Base-by-base conservation (phyloP, 2,797 vertebrate genomes). In the Eleutherodactylus coqui region DNA sequence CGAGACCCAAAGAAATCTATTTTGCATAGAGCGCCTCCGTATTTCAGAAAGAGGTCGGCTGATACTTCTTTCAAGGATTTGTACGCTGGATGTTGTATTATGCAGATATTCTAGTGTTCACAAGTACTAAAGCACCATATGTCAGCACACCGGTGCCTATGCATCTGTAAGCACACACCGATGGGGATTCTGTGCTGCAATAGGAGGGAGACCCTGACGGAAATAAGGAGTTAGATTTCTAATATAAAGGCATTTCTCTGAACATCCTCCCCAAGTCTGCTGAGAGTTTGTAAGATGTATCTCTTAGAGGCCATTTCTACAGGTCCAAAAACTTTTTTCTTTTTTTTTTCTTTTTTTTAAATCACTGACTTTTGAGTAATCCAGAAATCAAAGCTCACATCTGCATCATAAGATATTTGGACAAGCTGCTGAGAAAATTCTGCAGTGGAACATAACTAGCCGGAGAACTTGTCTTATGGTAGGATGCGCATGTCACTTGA, bases 391-490 rank as follows among this genome's bases (percentile, higher is more conserved):
- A 38, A 45, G 27, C 70, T 45, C 70, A 73, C 38, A 73, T 73
- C 70, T 73, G 70, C 36, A 73, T 73, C n/a, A 73, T 45, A 73
- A 32, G 51, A 36, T 53, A 29, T 53, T 53, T 76, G 49, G 49
- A 76, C 45, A 73, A 41, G 38, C 38, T n/a, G 38, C 38, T 72
- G 36, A 13, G 36, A 41, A 72, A 72, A 72, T 43, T 45, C 41
- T 73, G 70, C 70, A 45, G 70, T 73, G 24, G 38, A 73, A 41
- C 70, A 5, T 73, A 73, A 24, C 24, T 73, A 73, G 70, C 41
- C 70, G 45, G 41, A 73, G n/a, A 13, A 73, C 70, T 72, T 72
- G 36, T 73, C 41, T 73, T n/a, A 73, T 73, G 70, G 75, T 76
- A 76, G 75, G 29, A 76, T 76, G 45, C n/a, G n/a, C 14, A 8